Conservation (phyloP, 2,888 invertebrate species). For the Crematogaster levior region DNA sequence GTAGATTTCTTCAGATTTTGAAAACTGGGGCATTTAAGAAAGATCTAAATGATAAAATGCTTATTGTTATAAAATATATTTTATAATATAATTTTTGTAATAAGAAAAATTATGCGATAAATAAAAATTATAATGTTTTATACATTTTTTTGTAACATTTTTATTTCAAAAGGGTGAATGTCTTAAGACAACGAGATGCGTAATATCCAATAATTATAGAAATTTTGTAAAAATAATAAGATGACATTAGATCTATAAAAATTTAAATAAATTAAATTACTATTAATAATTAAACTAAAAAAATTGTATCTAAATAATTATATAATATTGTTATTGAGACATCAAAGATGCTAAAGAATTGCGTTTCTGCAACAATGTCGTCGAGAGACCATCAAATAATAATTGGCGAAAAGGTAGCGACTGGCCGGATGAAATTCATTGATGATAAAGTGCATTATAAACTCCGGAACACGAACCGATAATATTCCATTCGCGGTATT, state of each 20-base stretch:
- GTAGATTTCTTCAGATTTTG: background rate
- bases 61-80: background rate
- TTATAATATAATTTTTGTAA: background rate
- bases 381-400: conserved; percentile 17
- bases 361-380: no score
- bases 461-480: conserved; percentile 61
- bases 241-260: background rate
- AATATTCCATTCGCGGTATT: conserved; percentile 68
- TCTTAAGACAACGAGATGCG: background rate
- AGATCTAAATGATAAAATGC: background rate
- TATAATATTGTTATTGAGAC: background rate
- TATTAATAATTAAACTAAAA: background rate
- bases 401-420: conserved; percentile 14
- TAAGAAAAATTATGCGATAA: no score
- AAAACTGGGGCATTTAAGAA: background rate
- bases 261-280: background rate
- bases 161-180: background rate
- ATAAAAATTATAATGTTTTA: background rate
- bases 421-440: conserved; percentile 64
- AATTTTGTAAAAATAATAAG: background rate
- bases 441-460: conserved; percentile 70
- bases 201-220: background rate
- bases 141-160: background rate
- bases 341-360: background rate
- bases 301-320: background rate